Evolutionary conservation across 2,888 invertebrate genomes (phyloP).

Genomic region (Linyphia triangularis): DNA sequence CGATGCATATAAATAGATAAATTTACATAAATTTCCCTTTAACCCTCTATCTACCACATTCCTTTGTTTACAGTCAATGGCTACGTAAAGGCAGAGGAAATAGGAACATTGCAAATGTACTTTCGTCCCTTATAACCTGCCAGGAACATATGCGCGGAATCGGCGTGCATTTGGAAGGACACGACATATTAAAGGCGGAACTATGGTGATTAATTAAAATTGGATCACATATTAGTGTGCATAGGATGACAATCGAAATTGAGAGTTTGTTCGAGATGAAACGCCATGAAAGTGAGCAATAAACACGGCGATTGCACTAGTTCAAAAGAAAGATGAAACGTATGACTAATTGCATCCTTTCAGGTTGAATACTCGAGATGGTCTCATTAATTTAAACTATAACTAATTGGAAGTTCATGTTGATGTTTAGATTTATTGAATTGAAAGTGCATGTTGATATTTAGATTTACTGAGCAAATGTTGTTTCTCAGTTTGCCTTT

Average conservation of each 20-base stretch:
- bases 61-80: constrained; percentile 68
- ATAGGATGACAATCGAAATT: constrained; percentile 43
- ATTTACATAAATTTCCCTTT: constrained; percentile 72
- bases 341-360: constrained; percentile 22
- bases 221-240: constrained; percentile 51
- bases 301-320: constrained; percentile 24
- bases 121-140: constrained; percentile 69
- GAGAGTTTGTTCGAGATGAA: constrained; percentile 53
- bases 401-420: background rate
- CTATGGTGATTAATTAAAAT: constrained; percentile 73
- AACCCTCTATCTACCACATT: constrained; percentile 53
- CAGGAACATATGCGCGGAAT: constrained; percentile 63
- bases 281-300: constrained; percentile 33
- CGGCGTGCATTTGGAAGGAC: constrained; percentile 36
- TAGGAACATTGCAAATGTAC: constrained; percentile 50
- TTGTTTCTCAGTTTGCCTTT: no score
- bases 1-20: constrained; percentile 74
- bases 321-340: constrained; percentile 32
- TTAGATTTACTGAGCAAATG: no score
- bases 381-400: constrained; percentile 6
- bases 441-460: no score
- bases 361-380: background rate
- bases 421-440: background rate
- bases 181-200: constrained; percentile 74
- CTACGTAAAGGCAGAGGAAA: constrained; percentile 40